These are phyloP conservation scores for Xanthia togata DNA, from an alignment of 2,888 invertebrate genomes.

Conservation along the genomic window DNA sequence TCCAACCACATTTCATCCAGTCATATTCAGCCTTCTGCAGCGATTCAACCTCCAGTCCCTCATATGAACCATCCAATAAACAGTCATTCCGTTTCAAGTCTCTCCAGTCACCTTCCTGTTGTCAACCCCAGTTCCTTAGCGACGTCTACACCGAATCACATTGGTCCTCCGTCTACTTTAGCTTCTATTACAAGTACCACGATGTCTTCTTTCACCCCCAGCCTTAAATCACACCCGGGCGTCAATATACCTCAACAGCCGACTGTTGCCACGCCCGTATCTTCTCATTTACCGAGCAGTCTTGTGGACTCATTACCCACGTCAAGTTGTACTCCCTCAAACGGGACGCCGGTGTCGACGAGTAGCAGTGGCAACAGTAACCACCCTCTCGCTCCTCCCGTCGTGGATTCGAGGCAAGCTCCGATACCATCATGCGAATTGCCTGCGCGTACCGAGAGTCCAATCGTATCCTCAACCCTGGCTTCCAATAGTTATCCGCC, in stretches of 20 bases:
- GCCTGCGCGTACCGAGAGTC: constrained; percentile 84
- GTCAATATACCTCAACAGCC: constrained; percentile 76
- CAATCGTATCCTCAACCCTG: constrained; percentile 91
- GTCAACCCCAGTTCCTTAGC: constrained; percentile 76
- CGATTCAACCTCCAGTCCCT: constrained; percentile 81
- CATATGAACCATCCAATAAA: constrained; percentile 81
- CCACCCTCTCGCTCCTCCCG: constrained; percentile 80
- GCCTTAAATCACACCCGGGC: constrained; percentile 80
- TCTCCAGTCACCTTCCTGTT: constrained; percentile 79
- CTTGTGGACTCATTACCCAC: constrained; percentile 77
- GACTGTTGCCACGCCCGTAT: constrained; percentile 72
- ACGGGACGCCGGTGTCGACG: constrained; percentile 74
- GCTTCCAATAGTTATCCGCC: constrained; percentile 91
- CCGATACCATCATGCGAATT: constrained; percentile 87
- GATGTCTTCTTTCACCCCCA: constrained; percentile 81
- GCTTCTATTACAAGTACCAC: constrained; percentile 78
- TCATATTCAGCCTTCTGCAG: constrained; percentile 89
- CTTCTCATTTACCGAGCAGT: constrained; percentile 77
- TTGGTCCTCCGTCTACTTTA: constrained; percentile 76
- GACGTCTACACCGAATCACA: constrained; percentile 79
- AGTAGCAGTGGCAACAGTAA: constrained; percentile 80
- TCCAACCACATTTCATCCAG: constrained; percentile 88
- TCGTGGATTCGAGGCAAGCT: constrained; percentile 82
- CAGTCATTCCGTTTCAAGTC: constrained; percentile 84
- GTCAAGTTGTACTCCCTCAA: constrained; percentile 75